Percentiles rank a stretch among this genome's conserved stretches.
Evolutionary conservation across 2,888 invertebrate species (phyloP).

Genomic region (Campoplex capitator): DNA sequence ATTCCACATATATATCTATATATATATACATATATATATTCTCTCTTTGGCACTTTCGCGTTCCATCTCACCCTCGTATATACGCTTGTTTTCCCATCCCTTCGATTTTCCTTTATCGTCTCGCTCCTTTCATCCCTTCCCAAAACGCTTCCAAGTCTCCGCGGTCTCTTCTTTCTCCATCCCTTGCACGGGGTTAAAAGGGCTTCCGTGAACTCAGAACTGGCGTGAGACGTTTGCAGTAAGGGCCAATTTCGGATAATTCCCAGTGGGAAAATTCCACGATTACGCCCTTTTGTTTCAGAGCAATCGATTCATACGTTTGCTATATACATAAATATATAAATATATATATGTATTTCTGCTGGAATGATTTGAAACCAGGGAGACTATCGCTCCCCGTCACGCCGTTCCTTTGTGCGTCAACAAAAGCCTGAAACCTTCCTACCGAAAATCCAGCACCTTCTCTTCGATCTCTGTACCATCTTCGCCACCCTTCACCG

Average conservation of each 20-base stretch:
- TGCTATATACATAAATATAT: background rate
- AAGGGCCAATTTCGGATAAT: conserved; percentile 3
- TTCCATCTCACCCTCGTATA: conserved; percentile 57
- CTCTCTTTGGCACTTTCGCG: conserved; percentile 65
- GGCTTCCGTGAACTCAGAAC: conserved; percentile 68
- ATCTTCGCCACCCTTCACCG: conserved; percentile 33
- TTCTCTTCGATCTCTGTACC: conserved; percentile 19
- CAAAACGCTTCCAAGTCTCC: conserved; percentile 52
- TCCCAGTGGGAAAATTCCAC: background rate
- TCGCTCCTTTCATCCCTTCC: conserved; percentile 38
- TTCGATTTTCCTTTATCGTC: conserved; percentile 62
- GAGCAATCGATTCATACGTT: background rate
- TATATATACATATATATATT: conserved; percentile 24
- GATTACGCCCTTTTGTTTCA: conserved; percentile 22
- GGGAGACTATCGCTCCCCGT: conserved; percentile 78
- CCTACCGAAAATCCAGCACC: conserved; percentile 27
- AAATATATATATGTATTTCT: background rate
- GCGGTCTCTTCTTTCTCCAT: conserved; percentile 62
- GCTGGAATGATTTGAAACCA: conserved; percentile 69
- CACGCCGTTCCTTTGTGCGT: conserved; percentile 81
- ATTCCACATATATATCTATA: conserved; percentile 19
- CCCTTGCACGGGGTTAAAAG: conserved; percentile 46
- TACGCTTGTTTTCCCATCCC: conserved; percentile 45
- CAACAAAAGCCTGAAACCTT: conserved; percentile 77
- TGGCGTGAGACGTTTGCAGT: conserved; percentile 30